Base-by-base conservation (phyloP, 2,113 vertebrate species). In the Marcusenius ussheri region DNA sequence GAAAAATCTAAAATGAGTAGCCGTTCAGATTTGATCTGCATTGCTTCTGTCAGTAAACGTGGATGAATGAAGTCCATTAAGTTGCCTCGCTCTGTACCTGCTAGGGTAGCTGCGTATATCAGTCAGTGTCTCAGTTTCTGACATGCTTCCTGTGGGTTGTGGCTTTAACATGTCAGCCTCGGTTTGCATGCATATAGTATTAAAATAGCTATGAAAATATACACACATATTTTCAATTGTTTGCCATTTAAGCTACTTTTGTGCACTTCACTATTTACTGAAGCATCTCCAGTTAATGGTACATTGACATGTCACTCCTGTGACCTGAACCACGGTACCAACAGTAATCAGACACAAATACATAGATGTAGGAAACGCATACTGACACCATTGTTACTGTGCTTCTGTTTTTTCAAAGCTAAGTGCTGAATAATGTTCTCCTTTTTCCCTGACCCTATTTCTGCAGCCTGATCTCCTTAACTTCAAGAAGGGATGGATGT, bases 401-500 rank as follows among this genome's bases (percentile, higher is more conserved):
- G 21, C 46, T 47, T 85, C 74, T 46, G n/a, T n/a, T 85, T 46
- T 24, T 85, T 85, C 10, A 47, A 21, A 47, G 83, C 35, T 49
- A 35, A 88, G 27, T 70, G 11, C 27, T n/a, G 56, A 88, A 45
- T 45, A 31, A 66, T 9, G 8, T 58, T 66, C 42, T 10, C 58
- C 21, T 11, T 27, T 10, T 88, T 89, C 89, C 31, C 1, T 3
- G 51, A 31, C 62, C 62, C 3, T 92, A 62, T 88, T 17, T 35
- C 92, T 93, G 39, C 88, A 96, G 95, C 91, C 93, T 74, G 90
- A 91, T 88, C 74, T 24, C 45, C 89, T 90, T 66, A 89, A 87
- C 91, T 91, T 89, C 35, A 94, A 90, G 90, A 93, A 96, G 95
- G 96, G 96, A 3, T 96, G 96, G 96, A 95, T 96, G 94, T 95